Percentiles rank a stretch among this genome's conserved stretches.
phyloP scores from a whole-genome alignment of 2,113 vertebrate genomes.

The Poeciliopsis retropinna region DNA sequence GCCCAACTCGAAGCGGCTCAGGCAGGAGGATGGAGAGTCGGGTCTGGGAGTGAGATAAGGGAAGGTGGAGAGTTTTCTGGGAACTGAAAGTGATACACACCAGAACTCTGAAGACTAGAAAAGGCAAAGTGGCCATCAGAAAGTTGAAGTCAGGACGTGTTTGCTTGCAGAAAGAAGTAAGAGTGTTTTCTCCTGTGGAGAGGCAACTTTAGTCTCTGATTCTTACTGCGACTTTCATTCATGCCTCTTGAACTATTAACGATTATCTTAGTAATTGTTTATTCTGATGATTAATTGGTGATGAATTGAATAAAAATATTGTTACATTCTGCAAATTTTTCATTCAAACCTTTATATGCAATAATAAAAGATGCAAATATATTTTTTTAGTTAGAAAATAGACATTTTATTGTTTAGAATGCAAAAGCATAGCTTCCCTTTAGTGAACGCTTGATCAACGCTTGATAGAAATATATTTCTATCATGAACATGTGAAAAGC shows the following conservation, averaged over 20 bases:
- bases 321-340: too few species aligned
- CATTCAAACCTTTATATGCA: too few species aligned
- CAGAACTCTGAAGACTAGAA: conserved; percentile 73
- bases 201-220: neutral
- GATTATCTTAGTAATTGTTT: too few species aligned
- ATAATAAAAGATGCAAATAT: too few species aligned
- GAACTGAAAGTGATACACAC: conserved; percentile 83
- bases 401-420: too few species aligned
- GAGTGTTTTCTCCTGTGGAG: neutral
- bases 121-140: conserved; percentile 55
- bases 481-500: too few species aligned
- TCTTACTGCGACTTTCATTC: neutral
- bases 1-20: conserved; percentile 61
- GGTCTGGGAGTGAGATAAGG: conserved; percentile 81
- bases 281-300: too few species aligned
- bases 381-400: too few species aligned
- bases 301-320: too few species aligned
- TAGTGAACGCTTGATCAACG: too few species aligned
- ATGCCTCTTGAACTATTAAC: neutral
- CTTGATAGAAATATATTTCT: too few species aligned
- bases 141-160: conserved; percentile 50
- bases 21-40: conserved; percentile 60
- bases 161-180: conserved; percentile 58
- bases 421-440: too few species aligned
- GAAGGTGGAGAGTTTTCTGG: conserved; percentile 82